Base-by-base conservation (phyloP, 2,888 invertebrate species). In the Gandaritis pyraliata region DNA sequence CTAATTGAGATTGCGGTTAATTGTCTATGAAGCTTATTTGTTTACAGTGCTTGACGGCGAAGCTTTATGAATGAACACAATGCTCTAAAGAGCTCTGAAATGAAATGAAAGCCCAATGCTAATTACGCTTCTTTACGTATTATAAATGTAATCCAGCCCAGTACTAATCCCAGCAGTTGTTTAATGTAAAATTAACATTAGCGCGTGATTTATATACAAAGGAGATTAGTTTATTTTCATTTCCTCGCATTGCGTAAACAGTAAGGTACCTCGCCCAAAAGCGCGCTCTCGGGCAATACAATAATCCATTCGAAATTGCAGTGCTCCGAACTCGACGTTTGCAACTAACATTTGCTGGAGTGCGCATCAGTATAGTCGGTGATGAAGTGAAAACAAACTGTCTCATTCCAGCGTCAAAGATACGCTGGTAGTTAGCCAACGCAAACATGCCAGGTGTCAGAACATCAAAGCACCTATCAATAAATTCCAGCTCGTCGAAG, bases 391-490 rank as follows among this genome's bases (percentile, higher is more conserved):
- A 72, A 74, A 75, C 73, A 73, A 71, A 70, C 71, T 71, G 71
- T 72, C 74, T 15, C 70, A 72, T 73, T 72, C 69, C 67, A 64
- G 65, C 64, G 56, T 57, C 65, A 64, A 60, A 65, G 52, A 45
- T 49, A 56, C n/a, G 41, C 13, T 73, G 75, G 65, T 73, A 57
- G 50, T 61, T 55, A 60, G 75, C 76, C 78, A 81, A 78, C 62
- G 68, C 73, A 79, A 80, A 81, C 76, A 78, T 52, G 61, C 64
- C 72, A 76, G 73, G 72, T 72, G 68, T 71, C 70, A 39, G 46
- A 54, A 73, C 75, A 72, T 80, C 80, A 80, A 78, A 76, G 74
- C 60, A 41, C 11, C 18, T 39, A 48, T 57, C 18, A 52, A 36
- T 45, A 39, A 59, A 52, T 56, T 41, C 29, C 51, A 51, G 46